Conservation (phyloP, 1,140 invertebrate genomes). For the Sarcophaga peregrina region DNA sequence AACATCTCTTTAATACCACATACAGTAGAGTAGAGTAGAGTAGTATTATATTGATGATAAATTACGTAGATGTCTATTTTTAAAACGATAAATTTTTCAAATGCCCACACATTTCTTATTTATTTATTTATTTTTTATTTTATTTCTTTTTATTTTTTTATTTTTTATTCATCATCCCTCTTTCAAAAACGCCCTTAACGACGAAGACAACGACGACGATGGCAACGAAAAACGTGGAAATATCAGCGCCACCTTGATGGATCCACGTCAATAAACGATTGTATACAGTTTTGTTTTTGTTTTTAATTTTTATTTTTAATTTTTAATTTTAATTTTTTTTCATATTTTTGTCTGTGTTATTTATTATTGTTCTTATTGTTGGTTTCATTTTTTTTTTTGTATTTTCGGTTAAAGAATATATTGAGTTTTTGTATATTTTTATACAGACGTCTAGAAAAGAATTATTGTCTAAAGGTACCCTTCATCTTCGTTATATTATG, state of each 20-base stretch:
- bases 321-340: no score
- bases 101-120: constrained; percentile 20
- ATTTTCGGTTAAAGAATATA: no score
- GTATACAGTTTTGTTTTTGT: no score
- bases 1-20: neutral
- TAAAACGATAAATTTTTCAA: constrained; percentile 20
- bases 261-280: constrained; percentile 27
- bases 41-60: neutral
- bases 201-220: neutral
- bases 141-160: neutral
- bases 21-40: no score
- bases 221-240: neutral
- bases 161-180: constrained; percentile 13
- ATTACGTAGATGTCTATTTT: constrained; percentile 33
- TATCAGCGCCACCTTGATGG: constrained; percentile 33
- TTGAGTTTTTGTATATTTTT: no score
- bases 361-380: no score
- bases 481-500: no score
- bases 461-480: no score
- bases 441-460: no score
- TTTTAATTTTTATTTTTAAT: no score
- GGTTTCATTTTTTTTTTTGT: no score
- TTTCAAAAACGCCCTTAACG: constrained; percentile 4
- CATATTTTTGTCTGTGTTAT: no score
- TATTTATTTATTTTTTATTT: neutral